phyloP scores from a whole-genome alignment of 92 coral and sea anemone genomes.

The Hydrozoanthus gracilis region DNA sequence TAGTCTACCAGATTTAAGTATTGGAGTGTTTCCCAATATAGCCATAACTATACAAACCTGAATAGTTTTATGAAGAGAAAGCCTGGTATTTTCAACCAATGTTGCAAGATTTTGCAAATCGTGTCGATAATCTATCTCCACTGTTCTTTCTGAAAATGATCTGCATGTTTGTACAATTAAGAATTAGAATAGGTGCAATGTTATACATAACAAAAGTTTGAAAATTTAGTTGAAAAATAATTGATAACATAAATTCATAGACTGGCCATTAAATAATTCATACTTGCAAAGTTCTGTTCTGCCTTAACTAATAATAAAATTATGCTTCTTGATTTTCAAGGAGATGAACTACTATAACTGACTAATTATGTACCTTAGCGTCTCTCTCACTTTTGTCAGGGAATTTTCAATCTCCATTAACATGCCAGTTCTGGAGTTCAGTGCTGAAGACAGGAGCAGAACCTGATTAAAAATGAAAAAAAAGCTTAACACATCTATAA shows the following conservation, averaged over 20 bases:
- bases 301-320: too few species aligned
- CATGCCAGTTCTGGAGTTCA: conserved; percentile 26
- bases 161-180: background rate
- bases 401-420: conserved; percentile 24
- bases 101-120: background rate
- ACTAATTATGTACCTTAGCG: background rate
- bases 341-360: too few species aligned
- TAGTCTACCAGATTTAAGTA: too few species aligned
- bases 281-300: too few species aligned
- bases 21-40: too few species aligned
- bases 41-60: conserved; percentile 5
- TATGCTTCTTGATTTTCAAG: too few species aligned
- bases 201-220: too few species aligned
- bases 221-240: too few species aligned
- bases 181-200: too few species aligned
- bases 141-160: background rate
- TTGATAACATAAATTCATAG: too few species aligned
- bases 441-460: conserved; percentile 38
- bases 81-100: conserved; percentile 30
- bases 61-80: conserved; percentile 21
- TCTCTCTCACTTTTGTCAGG: conserved; percentile 22
- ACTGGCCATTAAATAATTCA: too few species aligned
- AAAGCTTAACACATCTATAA: background rate
- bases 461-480: background rate
- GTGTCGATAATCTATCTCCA: background rate